Evolutionary conservation across 2,888 invertebrate species (phyloP).

Genomic region (Eucriotettix oculatus): DNA sequence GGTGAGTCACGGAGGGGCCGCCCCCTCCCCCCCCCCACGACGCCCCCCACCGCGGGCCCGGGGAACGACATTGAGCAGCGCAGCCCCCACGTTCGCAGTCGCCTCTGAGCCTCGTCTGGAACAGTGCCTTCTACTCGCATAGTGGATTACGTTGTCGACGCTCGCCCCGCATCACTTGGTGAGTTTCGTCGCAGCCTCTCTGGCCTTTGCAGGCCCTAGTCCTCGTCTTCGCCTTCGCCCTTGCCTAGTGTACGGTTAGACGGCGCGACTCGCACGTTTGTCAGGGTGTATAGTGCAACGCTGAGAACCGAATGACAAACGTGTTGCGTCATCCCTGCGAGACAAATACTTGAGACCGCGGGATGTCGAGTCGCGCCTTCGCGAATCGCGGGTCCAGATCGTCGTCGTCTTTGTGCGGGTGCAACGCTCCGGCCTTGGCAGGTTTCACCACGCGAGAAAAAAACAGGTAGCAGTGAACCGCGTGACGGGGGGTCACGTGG

Average conservation of each 20-base stretch:
- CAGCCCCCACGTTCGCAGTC: background rate
- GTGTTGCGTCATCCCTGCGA: background rate
- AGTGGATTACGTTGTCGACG: background rate
- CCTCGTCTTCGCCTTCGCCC: no score
- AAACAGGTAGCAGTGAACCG: background rate
- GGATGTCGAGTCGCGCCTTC: background rate
- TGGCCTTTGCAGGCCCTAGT: no score
- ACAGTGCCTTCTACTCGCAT: background rate
- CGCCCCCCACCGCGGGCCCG: constrained; percentile 14
- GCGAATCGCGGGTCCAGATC: no score
- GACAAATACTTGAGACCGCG: background rate
- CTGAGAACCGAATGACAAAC: no score
- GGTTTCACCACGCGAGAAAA: background rate
- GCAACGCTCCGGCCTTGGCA: background rate
- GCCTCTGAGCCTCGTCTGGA: background rate
- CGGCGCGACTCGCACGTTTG: no score
- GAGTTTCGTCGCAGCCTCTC: background rate
- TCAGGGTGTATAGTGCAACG: no score
- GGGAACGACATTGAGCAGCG: background rate
- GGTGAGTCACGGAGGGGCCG: constrained; percentile 34
- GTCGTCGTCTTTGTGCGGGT: background rate
- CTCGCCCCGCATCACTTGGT: background rate
- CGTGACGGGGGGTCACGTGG: background rate
- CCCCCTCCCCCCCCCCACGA: constrained; percentile 24
- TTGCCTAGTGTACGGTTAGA: no score